These are phyloP conservation scores for Encarsia formosa DNA, from an alignment of 2,888 invertebrate species.

Conservation along the genomic window DNA sequence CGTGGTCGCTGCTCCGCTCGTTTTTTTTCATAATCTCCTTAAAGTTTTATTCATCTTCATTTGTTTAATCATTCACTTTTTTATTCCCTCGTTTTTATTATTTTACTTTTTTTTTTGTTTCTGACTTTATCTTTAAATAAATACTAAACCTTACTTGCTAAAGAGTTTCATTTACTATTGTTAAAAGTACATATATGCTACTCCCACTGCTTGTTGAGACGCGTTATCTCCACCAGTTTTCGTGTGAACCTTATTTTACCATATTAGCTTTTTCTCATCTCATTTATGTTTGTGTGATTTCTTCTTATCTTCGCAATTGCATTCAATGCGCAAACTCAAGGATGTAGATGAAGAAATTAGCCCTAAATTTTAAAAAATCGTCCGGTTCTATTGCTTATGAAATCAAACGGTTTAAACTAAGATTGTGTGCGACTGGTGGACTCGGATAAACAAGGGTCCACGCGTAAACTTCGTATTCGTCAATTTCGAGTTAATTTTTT, in stretches of 20 bases:
- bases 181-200: conserved; percentile 39
- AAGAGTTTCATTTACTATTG: conserved; percentile 30
- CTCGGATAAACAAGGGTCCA: conserved; percentile 19
- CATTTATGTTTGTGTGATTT: conserved; percentile 20
- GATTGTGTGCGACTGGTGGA: conserved; percentile 9
- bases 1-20: conserved; percentile 39
- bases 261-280: conserved; percentile 8
- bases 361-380: no score
- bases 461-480: conserved; percentile 9
- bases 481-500: conserved; percentile 1
- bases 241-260: not conserved
- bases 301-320: conserved; percentile 4
- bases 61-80: conserved; percentile 18
- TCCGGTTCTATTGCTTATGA: conserved; percentile 5
- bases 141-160: conserved; percentile 30
- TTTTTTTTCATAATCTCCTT: conserved; percentile 29
- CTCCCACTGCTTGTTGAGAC: conserved; percentile 44
- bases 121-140: conserved; percentile 28
- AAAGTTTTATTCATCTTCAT: conserved; percentile 17
- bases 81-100: conserved; percentile 10
- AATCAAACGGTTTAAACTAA: not conserved
- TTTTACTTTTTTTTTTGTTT: conserved; percentile 18
- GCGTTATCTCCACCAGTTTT: conserved; percentile 30
- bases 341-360: no score
- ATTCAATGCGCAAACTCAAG: conserved; percentile 5